Evolutionary conservation across 2,797 vertebrate species (phyloP).

Genomic region (Todus mexicanus): DNA sequence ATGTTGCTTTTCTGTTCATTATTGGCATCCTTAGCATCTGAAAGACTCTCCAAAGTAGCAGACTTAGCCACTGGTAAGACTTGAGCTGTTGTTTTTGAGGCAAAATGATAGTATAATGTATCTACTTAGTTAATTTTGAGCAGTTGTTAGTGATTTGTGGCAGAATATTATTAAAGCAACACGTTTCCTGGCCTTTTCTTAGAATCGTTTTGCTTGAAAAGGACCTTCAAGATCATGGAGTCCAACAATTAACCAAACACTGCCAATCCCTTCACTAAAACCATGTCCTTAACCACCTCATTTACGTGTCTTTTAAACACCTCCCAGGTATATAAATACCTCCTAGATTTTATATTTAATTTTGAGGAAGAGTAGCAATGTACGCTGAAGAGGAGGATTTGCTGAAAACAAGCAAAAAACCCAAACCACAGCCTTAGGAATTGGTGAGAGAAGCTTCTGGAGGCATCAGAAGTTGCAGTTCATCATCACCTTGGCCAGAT

Average conservation of each 20-base stretch:
- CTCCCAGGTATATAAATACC: not conserved
- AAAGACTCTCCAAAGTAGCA: not conserved
- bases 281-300: not conserved
- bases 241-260: too few relatives aligned
- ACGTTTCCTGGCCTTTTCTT: not conserved
- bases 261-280: not conserved
- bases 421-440: not conserved
- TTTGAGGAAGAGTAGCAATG: not conserved
- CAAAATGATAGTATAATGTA: not conserved
- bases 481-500: not conserved
- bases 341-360: not conserved
- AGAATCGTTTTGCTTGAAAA: not conserved
- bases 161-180: not conserved
- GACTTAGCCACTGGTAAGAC: not conserved
- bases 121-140: not conserved
- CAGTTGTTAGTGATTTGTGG: not conserved
- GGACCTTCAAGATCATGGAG: not conserved
- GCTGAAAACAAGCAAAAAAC: not conserved
- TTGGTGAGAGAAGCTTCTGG: not conserved
- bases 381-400: not conserved
- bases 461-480: not conserved
- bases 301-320: not conserved
- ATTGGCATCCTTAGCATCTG: not conserved
- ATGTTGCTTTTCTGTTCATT: not conserved
- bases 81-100: not conserved